Evolutionary conservation across 2,888 invertebrate genomes (phyloP).

Genomic region (Heliconius hortense): DNA sequence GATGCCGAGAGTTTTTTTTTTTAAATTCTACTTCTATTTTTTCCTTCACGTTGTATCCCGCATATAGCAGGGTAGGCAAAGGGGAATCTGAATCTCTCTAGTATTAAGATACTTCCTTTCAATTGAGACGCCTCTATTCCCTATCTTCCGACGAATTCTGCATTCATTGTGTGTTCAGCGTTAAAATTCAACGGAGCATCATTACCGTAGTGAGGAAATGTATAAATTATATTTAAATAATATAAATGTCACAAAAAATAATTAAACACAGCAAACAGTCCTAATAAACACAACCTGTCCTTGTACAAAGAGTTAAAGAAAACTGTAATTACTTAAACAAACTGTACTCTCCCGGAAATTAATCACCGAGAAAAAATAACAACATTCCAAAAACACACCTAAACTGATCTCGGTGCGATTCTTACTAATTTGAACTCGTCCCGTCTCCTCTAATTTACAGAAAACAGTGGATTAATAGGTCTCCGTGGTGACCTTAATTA

Average conservation of each 20-base stretch:
- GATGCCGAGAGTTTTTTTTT: too few species aligned
- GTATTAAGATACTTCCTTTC: too few species aligned
- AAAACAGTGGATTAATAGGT: constrained; percentile 68
- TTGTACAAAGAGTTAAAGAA: neutral
- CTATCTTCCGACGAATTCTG: too few species aligned
- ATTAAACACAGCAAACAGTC: neutral
- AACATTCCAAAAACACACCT: constrained; percentile 27
- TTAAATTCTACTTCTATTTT: too few species aligned
- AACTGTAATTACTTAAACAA: constrained; percentile 15
- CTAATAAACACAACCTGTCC: neutral
- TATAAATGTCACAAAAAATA: neutral
- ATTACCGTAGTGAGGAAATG: too few species aligned
- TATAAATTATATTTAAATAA: too few species aligned
- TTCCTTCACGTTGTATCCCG: too few species aligned
- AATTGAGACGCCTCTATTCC: too few species aligned
- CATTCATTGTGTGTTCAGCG: too few species aligned
- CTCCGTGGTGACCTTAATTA: constrained; percentile 67
- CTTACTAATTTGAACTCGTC: constrained; percentile 68
- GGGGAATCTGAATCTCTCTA: too few species aligned
- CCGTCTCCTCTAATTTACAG: constrained; percentile 61
- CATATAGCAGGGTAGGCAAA: too few species aligned
- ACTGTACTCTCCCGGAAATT: constrained; percentile 20
- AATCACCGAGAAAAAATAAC: constrained; percentile 22
- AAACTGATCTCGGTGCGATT: constrained; percentile 56
- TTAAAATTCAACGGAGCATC: too few species aligned